phyloP scores from a whole-genome alignment of 2,888 invertebrate species.

The Odontocolon sp. region DNA sequence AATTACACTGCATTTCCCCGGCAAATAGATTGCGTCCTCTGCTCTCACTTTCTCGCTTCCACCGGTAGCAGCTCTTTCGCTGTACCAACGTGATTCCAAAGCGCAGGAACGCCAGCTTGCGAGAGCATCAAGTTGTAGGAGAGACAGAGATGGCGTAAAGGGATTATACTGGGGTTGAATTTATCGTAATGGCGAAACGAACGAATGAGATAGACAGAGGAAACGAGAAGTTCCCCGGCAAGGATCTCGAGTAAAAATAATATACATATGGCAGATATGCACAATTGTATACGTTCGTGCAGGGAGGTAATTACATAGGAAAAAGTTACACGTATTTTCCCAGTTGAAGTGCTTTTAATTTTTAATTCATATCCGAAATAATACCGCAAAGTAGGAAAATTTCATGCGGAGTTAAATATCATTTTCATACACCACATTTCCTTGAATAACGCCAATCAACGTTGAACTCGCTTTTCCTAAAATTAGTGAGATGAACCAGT shows the following conservation, averaged over 20 bases:
- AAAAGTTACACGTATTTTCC: too few relatives aligned
- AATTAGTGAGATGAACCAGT: too few relatives aligned
- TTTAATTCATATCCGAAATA: too few relatives aligned
- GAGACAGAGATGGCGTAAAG: constrained; percentile 58
- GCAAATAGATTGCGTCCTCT: constrained; percentile 73
- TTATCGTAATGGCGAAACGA: constrained; percentile 58
- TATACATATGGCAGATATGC: too few relatives aligned
- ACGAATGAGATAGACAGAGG: constrained; percentile 33
- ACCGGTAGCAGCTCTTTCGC: constrained; percentile 18
- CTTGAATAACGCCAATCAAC: too few relatives aligned
- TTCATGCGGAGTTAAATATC: too few relatives aligned
- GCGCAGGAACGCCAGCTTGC: constrained; percentile 33
- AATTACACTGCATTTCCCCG: constrained; percentile 78
- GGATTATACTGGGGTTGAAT: constrained; percentile 62
- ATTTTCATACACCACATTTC: too few relatives aligned
- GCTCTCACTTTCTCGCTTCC: constrained; percentile 34
- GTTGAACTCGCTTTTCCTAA: too few relatives aligned
- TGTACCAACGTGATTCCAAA: constrained; percentile 47
- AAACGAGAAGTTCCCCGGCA: background rate
- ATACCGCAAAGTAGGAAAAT: too few relatives aligned
- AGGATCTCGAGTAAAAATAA: constrained; percentile 14
- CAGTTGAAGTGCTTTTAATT: too few relatives aligned
- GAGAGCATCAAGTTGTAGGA: constrained; percentile 41
- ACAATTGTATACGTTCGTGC: too few relatives aligned
- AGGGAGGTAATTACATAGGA: too few relatives aligned